Conservation (phyloP, 2,797 vertebrate genomes). For the Bradypus variegatus region DNA sequence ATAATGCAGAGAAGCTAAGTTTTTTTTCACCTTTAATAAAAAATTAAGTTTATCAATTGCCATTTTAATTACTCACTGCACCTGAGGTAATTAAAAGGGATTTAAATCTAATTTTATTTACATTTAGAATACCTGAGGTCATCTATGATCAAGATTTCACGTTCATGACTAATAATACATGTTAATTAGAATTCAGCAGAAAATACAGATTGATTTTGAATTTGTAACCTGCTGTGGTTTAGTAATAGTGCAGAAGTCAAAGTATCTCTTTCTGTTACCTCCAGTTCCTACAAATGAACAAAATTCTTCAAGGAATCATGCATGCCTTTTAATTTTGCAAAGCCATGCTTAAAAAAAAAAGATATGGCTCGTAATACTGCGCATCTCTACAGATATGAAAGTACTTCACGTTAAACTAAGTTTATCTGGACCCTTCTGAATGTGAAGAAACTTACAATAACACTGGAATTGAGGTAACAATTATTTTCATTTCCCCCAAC, state of each 20-base stretch:
- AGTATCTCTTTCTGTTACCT: not conserved
- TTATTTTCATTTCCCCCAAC: not conserved
- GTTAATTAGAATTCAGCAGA: conserved; percentile 51
- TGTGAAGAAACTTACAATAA: not conserved
- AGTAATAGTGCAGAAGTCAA: not conserved
- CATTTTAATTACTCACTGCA: conserved; percentile 50
- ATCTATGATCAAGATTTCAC: conserved; percentile 33
- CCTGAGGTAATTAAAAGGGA: conserved; percentile 61
- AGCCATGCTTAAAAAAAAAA: not conserved
- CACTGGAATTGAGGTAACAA: not conserved
- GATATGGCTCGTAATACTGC: fast-evolving
- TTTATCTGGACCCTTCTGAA: not conserved
- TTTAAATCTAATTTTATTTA: conserved; percentile 63
- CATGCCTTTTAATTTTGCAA: not conserved
- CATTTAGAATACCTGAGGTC: conserved; percentile 62
- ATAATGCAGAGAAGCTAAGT: not conserved
- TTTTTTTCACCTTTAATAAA: conserved; percentile 37
- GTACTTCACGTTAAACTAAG: too few species aligned
- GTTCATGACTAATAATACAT: conserved; percentile 53
- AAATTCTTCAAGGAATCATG: not conserved
- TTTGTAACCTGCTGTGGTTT: conserved; percentile 17
- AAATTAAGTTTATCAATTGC: conserved; percentile 61
- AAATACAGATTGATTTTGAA: conserved; percentile 46
- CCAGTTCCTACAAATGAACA: not conserved
- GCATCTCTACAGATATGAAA: not conserved